phyloP scores from a whole-genome alignment of 2,113 vertebrate genomes.

The Malaclemys terrapin region DNA sequence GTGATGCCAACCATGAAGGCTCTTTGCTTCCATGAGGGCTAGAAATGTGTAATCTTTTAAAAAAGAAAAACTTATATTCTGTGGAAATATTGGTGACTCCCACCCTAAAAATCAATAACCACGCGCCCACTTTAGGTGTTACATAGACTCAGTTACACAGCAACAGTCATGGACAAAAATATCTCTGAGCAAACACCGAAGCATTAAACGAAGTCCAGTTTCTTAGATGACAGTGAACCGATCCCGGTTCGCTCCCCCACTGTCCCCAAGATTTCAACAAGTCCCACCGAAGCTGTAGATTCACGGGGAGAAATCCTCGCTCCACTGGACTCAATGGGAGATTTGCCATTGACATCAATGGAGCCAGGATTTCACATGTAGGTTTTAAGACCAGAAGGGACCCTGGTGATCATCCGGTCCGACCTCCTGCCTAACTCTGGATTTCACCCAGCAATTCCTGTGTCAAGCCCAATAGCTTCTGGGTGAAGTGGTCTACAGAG shows the following conservation, averaged over 20 bases:
- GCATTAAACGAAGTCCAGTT: fast-evolving
- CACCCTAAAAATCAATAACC: not conserved
- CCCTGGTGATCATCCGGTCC: not conserved
- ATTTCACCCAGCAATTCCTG: not conserved
- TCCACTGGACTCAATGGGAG: not conserved
- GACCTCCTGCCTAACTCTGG: not conserved
- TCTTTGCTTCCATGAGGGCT: not conserved
- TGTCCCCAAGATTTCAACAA: not conserved
- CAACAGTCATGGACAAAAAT: not conserved
- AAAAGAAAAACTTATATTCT: not conserved
- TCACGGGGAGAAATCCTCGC: not conserved
- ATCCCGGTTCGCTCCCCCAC: not conserved
- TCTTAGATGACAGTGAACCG: not conserved
- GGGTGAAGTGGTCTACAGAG: not conserved
- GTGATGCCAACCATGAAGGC: fast-evolving
- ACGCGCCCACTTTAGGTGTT: not conserved
- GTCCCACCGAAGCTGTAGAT: not conserved
- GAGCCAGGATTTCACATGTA: not conserved
- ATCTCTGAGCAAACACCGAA: not conserved
- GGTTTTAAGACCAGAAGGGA: not conserved
- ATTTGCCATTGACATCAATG: not conserved
- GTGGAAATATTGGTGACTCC: not conserved
- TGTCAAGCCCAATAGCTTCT: not conserved
- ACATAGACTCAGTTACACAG: not conserved
- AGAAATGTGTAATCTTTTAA: not conserved